Evolutionary conservation across 2,888 invertebrate species (phyloP), one percentile per base, ranked within the genome.

Genomic region (Limnephilus rhombicus): DNA sequence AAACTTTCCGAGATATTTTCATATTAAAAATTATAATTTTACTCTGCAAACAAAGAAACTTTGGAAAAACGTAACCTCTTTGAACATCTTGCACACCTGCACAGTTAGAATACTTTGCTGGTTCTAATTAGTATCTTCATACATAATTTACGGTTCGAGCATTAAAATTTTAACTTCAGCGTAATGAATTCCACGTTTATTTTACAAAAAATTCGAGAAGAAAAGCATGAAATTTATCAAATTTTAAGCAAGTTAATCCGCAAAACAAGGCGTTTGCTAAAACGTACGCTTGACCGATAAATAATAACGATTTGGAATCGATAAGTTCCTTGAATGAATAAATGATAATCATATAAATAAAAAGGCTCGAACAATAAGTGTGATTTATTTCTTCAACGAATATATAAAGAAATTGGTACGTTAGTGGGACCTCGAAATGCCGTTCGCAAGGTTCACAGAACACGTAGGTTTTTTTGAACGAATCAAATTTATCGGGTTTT

Each of bases 51-150:
- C 9, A 68, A 68, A 68, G 24, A 24, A 68, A n/a, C 53, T 53
- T 68, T 68, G 7, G 24, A 68, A n/a, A 68, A 68, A 9, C 2
- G 7, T n/a, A 24, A 68, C 2, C 24, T 68, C 24, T 1, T 24
- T 24, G 68, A 68, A 68, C 68, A n/a, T 68, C 68, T 53, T 53
- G 18, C 15, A 68, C 24, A 68, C 68, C 68, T 68, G 68, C 68
- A 68, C 9, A 24, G 24, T 68, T 68, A 68, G 68, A 68, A 68
- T 68, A 68, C 7, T 68, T 68, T 68, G 24, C 68, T 68, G 4
- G 68, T n/a, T n/a, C 68, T 68, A 68, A 68, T 68, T 68, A 68
- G n/a, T 68, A 68, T 68, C 68, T 68, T 68, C 68, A n/a, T 68
- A 68, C 9, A 68, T 68, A 68, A 24, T 68, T 68, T n/a, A n/a